phyloP scores from a whole-genome alignment of 2,888 invertebrate genomes.

The Oligia fasciuncula region DNA sequence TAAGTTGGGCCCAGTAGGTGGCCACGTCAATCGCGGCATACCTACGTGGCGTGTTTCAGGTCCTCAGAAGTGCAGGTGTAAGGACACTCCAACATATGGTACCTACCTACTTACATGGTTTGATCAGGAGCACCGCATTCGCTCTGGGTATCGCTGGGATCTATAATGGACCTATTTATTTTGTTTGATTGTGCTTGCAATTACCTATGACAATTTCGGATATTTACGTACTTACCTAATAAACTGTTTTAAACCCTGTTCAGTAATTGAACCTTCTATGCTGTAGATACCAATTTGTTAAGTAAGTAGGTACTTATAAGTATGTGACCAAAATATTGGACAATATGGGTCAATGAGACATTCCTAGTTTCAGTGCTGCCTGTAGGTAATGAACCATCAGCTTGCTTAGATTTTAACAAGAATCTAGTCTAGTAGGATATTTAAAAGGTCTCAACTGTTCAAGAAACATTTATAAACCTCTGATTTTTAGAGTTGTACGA shows the following conservation, averaged over 20 bases:
- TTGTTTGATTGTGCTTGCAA: neutral
- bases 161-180: neutral
- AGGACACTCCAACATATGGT: neutral
- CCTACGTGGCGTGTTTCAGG: neutral
- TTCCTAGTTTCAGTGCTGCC: too few species aligned
- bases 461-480: neutral
- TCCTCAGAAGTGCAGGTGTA: neutral
- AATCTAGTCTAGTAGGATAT: conserved; percentile 8
- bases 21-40: neutral
- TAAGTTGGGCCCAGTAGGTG: neutral
- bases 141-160: neutral
- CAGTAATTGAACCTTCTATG: neutral
- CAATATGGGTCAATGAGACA: neutral
- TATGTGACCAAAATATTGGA: neutral
- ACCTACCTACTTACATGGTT: neutral
- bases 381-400: too few species aligned
- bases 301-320: neutral
- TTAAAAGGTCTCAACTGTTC: neutral
- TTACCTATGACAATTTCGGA: neutral
- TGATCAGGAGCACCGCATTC: neutral
- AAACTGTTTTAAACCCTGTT: neutral
- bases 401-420: conserved; percentile 12
- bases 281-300: too few species aligned
- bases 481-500: neutral
- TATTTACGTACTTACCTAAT: too few species aligned